phyloP scores from a whole-genome alignment of 2,888 invertebrate species.

The Parascotia fuliginaria region DNA sequence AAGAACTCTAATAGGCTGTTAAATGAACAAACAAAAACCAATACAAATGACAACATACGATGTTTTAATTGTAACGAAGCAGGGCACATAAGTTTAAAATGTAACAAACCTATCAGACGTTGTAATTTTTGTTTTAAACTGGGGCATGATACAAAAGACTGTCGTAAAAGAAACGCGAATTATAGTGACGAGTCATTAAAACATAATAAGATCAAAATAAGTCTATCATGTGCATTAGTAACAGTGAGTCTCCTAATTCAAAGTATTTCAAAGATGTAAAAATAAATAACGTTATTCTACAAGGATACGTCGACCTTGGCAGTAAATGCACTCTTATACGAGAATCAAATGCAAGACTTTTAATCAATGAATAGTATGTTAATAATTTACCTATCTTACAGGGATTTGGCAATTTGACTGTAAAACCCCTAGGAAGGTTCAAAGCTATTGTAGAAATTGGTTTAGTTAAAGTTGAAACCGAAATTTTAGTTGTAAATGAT shows the following conservation, averaged over 20 bases:
- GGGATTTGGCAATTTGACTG: conserved; percentile 4
- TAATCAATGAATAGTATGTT: neutral
- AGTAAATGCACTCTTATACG: conserved; percentile 5
- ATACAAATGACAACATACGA: too few species aligned
- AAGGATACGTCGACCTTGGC: neutral
- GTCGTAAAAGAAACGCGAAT: neutral
- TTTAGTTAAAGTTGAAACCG: neutral
- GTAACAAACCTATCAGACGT: neutral
- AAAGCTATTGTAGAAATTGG: neutral
- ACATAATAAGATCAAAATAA: neutral
- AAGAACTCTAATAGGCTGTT: too few species aligned
- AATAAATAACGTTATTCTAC: neutral
- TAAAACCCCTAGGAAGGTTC: conserved; percentile 3
- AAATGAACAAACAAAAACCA: too few species aligned
- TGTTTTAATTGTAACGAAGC: neutral
- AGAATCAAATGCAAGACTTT: neutral
- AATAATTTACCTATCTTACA: conserved; percentile 4
- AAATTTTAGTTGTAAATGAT: neutral
- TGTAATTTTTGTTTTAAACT: neutral
- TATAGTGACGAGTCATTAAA: neutral
- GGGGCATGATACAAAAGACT: neutral
- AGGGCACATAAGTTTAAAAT: neutral
- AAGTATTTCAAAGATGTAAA: neutral
- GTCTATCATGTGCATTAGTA: conserved; percentile 2
- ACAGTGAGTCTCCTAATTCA: neutral